Evolutionary conservation across 2,888 invertebrate species (phyloP), one percentile per base, ranked within the genome.

Genomic region (Hoplodrina ambigua): DNA sequence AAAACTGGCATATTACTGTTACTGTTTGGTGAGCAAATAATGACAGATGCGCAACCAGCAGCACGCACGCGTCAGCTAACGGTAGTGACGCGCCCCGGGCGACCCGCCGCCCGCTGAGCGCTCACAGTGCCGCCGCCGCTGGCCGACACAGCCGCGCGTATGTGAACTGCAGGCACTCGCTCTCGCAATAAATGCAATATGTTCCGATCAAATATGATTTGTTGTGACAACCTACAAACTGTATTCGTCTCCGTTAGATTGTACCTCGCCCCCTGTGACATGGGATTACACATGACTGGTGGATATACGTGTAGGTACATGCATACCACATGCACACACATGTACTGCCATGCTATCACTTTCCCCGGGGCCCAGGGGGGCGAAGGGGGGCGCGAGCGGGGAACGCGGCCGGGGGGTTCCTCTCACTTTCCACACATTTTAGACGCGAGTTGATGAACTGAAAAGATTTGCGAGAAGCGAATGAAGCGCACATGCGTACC

Each of bases 381-480:
- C 0, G 44, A 46, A 15, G 6, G 25, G 6, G 33, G 13, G 15
- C 20, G 7, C 8, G 8, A 8, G 37, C 37, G 25, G 15, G n/a
- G 25, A 7, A 7, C 46, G 46, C n/a, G 13, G 15, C 11, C 5
- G 19, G 52, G 30, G 53, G 46, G 10, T 5, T 67, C 58, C 77
- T 82, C 82, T 82, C 66, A 73, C 84, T 83, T 88, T 88, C 86
- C 82, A 73, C 78, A 80, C 85, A 88, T 87, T 85, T 86, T 85
- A 85, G 79, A 80, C 44, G 54, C 50, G 66, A 73, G 69, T 67
- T 60, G 59, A 58, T 72, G 68, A 70, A 64, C 72, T 67, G 54
- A 59, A 60, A 41, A 69, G 67, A 71, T 74, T 25, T 59, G 65
- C 55, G 49, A 72, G 62, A 60, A 46, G 19, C 20, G 15, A 60